phyloP scores from a whole-genome alignment of 1,140 invertebrate species.

The Drosophila ercepeae region DNA sequence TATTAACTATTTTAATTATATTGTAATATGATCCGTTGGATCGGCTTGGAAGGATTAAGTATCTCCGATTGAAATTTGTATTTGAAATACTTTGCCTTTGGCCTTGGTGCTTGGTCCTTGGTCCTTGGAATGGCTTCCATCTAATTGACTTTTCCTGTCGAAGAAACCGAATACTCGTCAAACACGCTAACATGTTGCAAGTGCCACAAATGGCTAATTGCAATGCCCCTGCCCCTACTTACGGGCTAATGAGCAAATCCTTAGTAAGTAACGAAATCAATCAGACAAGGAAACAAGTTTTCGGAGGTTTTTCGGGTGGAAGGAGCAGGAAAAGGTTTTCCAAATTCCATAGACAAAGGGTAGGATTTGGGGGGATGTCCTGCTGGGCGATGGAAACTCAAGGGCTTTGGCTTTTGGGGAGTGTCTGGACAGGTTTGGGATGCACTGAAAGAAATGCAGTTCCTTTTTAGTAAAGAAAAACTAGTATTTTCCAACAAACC shows the following conservation, averaged over 20 bases:
- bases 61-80: background rate
- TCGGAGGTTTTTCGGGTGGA: background rate
- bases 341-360: background rate
- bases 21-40: background rate
- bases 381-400: background rate
- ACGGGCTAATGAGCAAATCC: slow-evolving; percentile 34
- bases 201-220: slow-evolving; percentile 41
- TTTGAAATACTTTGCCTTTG: slow-evolving; percentile 21
- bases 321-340: background rate
- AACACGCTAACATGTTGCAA: slow-evolving; percentile 17
- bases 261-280: slow-evolving; percentile 34
- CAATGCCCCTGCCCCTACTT: background rate
- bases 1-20: background rate
- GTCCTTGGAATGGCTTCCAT: slow-evolving; percentile 42
- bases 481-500: too few species aligned
- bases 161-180: slow-evolving; percentile 20
- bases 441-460: too few species aligned
- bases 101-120: slow-evolving; percentile 10
- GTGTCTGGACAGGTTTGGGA: background rate
- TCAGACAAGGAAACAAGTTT: slow-evolving; percentile 19
- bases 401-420: background rate
- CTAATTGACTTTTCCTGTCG: slow-evolving; percentile 53
- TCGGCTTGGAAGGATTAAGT: background rate
- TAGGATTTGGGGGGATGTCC: background rate
- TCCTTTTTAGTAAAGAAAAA: too few species aligned